Evolutionary conservation across 2,113 vertebrate genomes (phyloP), one percentile per base, ranked within the genome.

Genomic region (Proterorhinus semilunaris): DNA sequence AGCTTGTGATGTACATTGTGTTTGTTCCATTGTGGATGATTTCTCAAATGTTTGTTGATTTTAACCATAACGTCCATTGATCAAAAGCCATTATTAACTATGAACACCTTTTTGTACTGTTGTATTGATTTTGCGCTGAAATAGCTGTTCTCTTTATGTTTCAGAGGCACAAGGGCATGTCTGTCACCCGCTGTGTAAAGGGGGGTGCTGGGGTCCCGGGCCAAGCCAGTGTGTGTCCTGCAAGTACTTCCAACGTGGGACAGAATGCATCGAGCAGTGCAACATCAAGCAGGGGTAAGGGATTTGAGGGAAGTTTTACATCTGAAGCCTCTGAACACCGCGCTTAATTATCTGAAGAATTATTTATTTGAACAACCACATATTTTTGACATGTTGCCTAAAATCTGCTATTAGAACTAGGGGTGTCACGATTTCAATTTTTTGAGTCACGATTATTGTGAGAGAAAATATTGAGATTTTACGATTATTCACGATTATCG

Each of bases 121-220:
- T 10, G 0, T 17, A 54, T 36, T 36, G 27, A 21, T 21, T 54
- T 54, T 54, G 16, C 4, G 53, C 11, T 54, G 2, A 54, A 17
- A 4, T 10, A 6, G 27, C 53, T 11, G 17, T 36, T 36, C 27
- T 36, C 3, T 36, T 36, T 36, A 13, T 81, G 36, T 79, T 57
- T 76, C 69, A 90, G 88, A 76, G 74, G n/a, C 6, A 42, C 71
- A 95, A 57, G 92, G 88, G 7, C 86, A 76, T 16, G 68, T 92
- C 21, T 99, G 97, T 87, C 89, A 95, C 87, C 69, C 72, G 0
- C 90, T 96, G 70, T 99, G 97, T 0, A 72, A 91, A 61, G 92
- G 90, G 6, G 92, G 93, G 68, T 99, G 97, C 90, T 99, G 97
- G 97, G 97, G 97, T 0, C 94, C 93, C 0, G 97, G 96, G 2